phyloP scores from a whole-genome alignment of 2,113 vertebrate species.

The Neofelis nebulosa region DNA sequence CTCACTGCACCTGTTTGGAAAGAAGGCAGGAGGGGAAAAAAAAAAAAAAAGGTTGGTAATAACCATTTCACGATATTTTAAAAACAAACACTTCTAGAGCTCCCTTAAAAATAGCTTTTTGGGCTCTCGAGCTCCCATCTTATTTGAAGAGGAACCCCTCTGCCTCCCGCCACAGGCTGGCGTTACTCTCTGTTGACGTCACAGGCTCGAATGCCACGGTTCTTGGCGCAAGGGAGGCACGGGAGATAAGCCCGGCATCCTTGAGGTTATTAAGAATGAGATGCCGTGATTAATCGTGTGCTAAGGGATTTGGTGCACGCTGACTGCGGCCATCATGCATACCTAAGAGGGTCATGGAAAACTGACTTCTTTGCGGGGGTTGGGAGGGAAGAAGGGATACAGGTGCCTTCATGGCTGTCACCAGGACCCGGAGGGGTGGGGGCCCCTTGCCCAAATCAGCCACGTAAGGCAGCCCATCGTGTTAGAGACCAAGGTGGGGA shows the following conservation, averaged over 20 bases:
- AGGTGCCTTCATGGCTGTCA: neutral
- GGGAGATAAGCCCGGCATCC: neutral
- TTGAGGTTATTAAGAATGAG: neutral
- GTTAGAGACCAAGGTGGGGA: neutral
- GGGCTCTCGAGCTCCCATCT: neutral
- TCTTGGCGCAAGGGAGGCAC: neutral
- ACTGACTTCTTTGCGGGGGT: accelerated
- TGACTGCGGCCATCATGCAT: neutral
- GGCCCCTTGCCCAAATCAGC: neutral
- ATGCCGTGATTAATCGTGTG: accelerated
- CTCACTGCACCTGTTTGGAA: constrained; percentile 69
- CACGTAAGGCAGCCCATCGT: too few species aligned
- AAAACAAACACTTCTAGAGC: constrained; percentile 53
- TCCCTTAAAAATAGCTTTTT: constrained; percentile 42
- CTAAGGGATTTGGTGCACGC: accelerated
- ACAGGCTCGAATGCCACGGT: accelerated
- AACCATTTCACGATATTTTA: constrained; percentile 59
- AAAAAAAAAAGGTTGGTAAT: constrained; percentile 18
- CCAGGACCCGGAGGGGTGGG: neutral
- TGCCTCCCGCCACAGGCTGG: neutral
- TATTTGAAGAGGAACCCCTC: neutral
- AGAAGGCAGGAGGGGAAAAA: neutral
- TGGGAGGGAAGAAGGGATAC: neutral
- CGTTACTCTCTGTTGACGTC: accelerated
- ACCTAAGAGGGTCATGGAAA: neutral